Evolutionary conservation across 2,888 invertebrate genomes (phyloP), one percentile per base, ranked within the genome.

Genomic region (Sesia bembeciformis): DNA sequence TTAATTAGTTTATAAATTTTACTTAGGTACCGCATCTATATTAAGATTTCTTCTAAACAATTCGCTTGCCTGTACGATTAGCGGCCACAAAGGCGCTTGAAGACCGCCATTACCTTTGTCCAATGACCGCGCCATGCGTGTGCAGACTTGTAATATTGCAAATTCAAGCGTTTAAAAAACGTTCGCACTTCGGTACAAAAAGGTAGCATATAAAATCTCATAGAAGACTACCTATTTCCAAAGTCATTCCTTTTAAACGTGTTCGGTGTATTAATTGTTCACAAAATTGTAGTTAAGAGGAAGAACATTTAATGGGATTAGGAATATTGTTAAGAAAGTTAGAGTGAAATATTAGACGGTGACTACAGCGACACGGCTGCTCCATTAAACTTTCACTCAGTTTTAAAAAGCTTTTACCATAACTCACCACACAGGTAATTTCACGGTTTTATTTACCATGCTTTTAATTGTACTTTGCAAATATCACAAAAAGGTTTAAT

Each of bases 91-190:
- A 58, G 54, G 56, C 57, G 49, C 53, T 57, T 51, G 51, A 49
- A 40, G 39, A 54, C 51, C 23, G 53, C 58, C 53, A 59, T 60
- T 60, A 62, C 58, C 57, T 56, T 40, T 53, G 57, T 51, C 54
- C 54, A 53, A 58, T 59, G 39, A 42, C 51, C 52, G 41, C 39
- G 8, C 39, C 38, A 40, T 7, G 42, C 51, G 56, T 57, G 57
- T 58, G 58, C 49, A 23, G 57, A 53, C 40, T 52, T 52, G 38
- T 38, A 42, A 42, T 42, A 42, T 6, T 42, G 5, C 7, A 42
- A 42, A 42, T 42, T 42, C 42, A 42, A 42, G 7, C 7, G 7
- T 42, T 42, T 6, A 42, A 5, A 7, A 6, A 42, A 7, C 42
- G 1, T 5, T 7, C 42, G 7, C 42, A 42, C 5, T 7, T 7